Conservation (phyloP, 2,888 invertebrate genomes). For the Sarcophaga caerulescens region DNA sequence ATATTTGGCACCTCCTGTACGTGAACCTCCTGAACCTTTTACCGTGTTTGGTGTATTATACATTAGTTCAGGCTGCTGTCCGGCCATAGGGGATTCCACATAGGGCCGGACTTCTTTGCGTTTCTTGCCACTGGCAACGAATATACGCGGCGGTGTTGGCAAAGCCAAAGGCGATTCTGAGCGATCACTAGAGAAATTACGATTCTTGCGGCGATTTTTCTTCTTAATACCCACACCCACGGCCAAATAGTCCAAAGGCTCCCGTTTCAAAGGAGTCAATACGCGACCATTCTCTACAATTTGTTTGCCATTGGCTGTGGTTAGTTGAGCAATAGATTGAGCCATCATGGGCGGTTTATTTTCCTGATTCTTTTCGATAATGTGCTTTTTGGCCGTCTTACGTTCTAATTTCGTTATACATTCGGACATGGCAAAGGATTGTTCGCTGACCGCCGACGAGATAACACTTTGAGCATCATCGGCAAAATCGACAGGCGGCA, state of each 20-base stretch:
- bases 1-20: slow-evolving; percentile 66
- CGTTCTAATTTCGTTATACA: slow-evolving; percentile 84
- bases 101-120: slow-evolving; percentile 83
- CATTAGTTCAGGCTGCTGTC: slow-evolving; percentile 41
- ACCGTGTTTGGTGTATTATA: slow-evolving; percentile 31
- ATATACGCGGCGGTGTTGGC: slow-evolving; percentile 86
- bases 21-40: slow-evolving; percentile 63
- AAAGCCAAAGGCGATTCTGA: slow-evolving; percentile 86
- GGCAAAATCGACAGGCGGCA: slow-evolving; percentile 83
- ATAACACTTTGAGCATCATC: slow-evolving; percentile 88
- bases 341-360: slow-evolving; percentile 75
- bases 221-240: slow-evolving; percentile 86
- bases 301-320: slow-evolving; percentile 69
- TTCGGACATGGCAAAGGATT: slow-evolving; percentile 87
- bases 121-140: slow-evolving; percentile 83
- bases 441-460: slow-evolving; percentile 88
- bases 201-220: slow-evolving; percentile 86
- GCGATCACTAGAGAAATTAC: slow-evolving; percentile 83
- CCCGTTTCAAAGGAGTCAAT: slow-evolving; percentile 86
- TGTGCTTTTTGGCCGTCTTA: slow-evolving; percentile 81
- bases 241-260: slow-evolving; percentile 88
- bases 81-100: slow-evolving; percentile 76
- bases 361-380: slow-evolving; percentile 79
- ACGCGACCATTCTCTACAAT: slow-evolving; percentile 81
- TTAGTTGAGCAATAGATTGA: slow-evolving; percentile 69